A percentile compares a stretch with the other conserved stretches of the same genome.
These are phyloP conservation scores for Drosophila prolongata DNA, from an alignment of 2,888 invertebrate species.

Conservation along the genomic window DNA sequence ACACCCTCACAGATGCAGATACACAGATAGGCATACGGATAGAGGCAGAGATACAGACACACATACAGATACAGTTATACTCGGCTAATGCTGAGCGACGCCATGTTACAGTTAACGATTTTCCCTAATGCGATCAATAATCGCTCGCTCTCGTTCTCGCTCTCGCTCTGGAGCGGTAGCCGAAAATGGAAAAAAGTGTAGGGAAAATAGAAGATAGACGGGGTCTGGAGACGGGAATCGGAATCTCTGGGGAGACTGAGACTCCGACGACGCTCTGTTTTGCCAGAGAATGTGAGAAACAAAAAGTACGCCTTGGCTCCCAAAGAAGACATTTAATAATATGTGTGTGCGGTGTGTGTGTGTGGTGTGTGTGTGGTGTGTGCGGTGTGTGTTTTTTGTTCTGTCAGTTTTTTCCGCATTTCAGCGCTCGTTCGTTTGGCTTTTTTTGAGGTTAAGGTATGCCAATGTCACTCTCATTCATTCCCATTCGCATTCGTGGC, in stretches of 20 bases:
- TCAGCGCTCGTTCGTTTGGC: conserved; percentile 31
- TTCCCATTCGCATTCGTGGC: conserved; percentile 81
- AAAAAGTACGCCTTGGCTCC: conserved; percentile 32
- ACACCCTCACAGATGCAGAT: conserved; percentile 14
- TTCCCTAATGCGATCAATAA: conserved; percentile 81
- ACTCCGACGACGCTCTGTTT: conserved; percentile 6
- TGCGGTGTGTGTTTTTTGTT: conserved; percentile 14
- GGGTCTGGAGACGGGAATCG: conserved; percentile 18
- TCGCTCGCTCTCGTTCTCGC: conserved; percentile 65
- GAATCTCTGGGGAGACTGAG: conserved; percentile 18
- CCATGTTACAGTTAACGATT: conserved; percentile 81
- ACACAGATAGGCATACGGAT: conserved; percentile 6
- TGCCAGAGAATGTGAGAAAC: conserved; percentile 1
- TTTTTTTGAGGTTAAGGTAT: conserved; percentile 80
- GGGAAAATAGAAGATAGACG: conserved; percentile 20
- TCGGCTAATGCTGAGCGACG: conserved; percentile 72
- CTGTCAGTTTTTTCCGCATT: conserved; percentile 35
- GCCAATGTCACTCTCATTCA: conserved; percentile 82
- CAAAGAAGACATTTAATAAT: conserved; percentile 76
- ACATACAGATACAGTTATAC: not conserved
- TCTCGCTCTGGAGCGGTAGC: conserved; percentile 8
- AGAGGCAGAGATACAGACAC: conserved; percentile 1
- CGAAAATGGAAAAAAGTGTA: conserved; percentile 3
- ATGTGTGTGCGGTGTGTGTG: conserved; percentile 11
- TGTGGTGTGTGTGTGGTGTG: not conserved